Base-by-base conservation (phyloP, 2,888 invertebrate genomes). In the Pandemis cinnamomeana region DNA sequence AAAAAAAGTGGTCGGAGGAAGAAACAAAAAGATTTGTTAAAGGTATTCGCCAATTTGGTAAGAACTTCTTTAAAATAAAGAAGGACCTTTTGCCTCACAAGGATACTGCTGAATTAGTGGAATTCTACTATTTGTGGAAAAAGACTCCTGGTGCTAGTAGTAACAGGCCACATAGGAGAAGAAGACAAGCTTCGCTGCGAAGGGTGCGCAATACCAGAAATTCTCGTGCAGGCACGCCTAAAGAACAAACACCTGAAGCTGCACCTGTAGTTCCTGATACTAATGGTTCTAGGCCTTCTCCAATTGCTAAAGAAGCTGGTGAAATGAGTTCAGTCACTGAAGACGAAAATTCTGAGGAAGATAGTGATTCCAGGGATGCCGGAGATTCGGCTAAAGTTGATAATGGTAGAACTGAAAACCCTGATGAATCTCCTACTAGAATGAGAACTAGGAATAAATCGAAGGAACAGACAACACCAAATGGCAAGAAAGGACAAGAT, bases 121-220 rank as follows among this genome's bases (percentile, higher is more conserved):
- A 99, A 91, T 99, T 98, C 95, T 99, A 99, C 94, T 99, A 99
- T 94, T 95, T 99, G 87, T 99, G 99, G 99, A 99, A 99, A 95
- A 99, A 99, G 95, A 99, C 99, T 55, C 98, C 99, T 27, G 98
- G 98, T 84, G 99, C 99, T 77, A 98, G 98, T 90, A 98, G 98
- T 89, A 99, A 99, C 91, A 96, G 99, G 81, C 99, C 99, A 42
- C 99, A 99, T 87, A 95, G 99, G 79, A 95, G 99, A 87, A 95
- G 98, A 78, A 95, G 98, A 70, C 98, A 97, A 89, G 97, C 97
- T 81, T 98, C 98, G 68, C 93, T 98, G 82, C 95, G 98, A 80
- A 95, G 98, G 84, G 98, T 98, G 80, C 96, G 98, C 79, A 98
- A 98, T 84, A 98, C 98, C 72, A 95, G 98, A 79, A 98, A 97